These are phyloP conservation scores for Taenioides sp. DNA, from an alignment of 2,797 vertebrate genomes.

Conservation along the genomic window DNA sequence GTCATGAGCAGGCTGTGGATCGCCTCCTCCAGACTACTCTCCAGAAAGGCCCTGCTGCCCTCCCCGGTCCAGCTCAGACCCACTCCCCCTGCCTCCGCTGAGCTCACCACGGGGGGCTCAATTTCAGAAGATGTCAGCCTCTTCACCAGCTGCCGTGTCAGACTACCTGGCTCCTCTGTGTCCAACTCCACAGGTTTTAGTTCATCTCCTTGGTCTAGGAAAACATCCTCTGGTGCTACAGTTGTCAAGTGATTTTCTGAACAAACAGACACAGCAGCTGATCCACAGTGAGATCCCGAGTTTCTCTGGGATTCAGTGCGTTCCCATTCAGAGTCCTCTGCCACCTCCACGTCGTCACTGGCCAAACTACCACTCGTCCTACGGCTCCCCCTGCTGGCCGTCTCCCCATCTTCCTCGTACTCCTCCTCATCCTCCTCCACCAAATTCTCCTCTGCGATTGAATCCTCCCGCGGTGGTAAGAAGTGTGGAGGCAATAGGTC, in stretches of 20 bases:
- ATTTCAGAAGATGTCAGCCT: slow-evolving; percentile 89
- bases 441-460: slow-evolving; percentile 67
- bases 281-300: slow-evolving; percentile 60
- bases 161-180: slow-evolving; percentile 86
- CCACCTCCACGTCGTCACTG: slow-evolving; percentile 68
- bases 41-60: slow-evolving; percentile 85
- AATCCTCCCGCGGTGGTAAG: slow-evolving; percentile 58
- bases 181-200: slow-evolving; percentile 96
- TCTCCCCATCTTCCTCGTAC: slow-evolving; percentile 63
- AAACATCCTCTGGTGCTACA: slow-evolving; percentile 72
- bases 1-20: slow-evolving; percentile 89
- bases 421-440: slow-evolving; percentile 58
- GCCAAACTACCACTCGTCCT: slow-evolving; percentile 68
- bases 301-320: slow-evolving; percentile 68
- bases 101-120: slow-evolving; percentile 40
- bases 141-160: slow-evolving; percentile 94
- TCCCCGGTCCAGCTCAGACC: slow-evolving; percentile 83
- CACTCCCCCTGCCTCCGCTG: slow-evolving; percentile 59
- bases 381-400: slow-evolving; percentile 62
- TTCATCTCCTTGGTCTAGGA: slow-evolving; percentile 76
- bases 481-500: slow-evolving; percentile 58
- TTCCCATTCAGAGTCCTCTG: slow-evolving; percentile 76
- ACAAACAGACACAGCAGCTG: slow-evolving; percentile 52
- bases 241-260: slow-evolving; percentile 66
- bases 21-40: slow-evolving; percentile 93